Base-by-base conservation (phyloP, 1,140 invertebrate species). In the Danaus plexippus region DNA sequence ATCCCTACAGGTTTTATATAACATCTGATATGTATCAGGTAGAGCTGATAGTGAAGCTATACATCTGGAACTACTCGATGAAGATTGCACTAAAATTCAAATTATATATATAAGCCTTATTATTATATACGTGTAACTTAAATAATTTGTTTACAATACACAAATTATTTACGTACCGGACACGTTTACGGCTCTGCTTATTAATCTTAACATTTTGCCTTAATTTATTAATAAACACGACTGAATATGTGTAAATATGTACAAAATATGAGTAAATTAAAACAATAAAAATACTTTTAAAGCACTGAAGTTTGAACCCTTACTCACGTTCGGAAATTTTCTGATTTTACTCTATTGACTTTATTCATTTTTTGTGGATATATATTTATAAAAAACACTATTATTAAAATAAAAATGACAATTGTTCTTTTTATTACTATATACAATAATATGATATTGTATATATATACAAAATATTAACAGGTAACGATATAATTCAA, bases 21-120 rank as follows among this genome's bases (percentile, higher is more conserved):
- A 85, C 93, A 98, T 96, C 73, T 96, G 92, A 86, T 98, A 95
- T 0, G 95, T 97, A 59, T 99, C 97, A 8, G 96, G 90, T n/a
- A 98, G 82, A 0, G 91, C 87, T 9, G 92, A 87, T 11, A 95
- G 66, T 0, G 90, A 92, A 41, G 91, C 91, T 63, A 94, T 94
- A 40, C 80, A 73, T 73, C 90, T 81, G 42, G 76, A 60, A 44
- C 72, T 73, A 42, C 67, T 63, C 13, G 61, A 51, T 41, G 57
- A 57, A 59, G 64, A 51, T 32, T 67, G 68, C 54, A 52, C 73
- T 75, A 53, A 48, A 72, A 71, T 43, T 59, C 49, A 48, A 53
- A 50, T 47, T 47, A 60, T 59, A 55, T n/a, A 43, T 52, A 42
- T 10, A 44, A 11, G 11, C 11, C 5, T 9, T 13, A 47, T 15